Evolutionary conservation across 2,113 vertebrate genomes (phyloP).

Genomic region (Catagonus wagneri): DNA sequence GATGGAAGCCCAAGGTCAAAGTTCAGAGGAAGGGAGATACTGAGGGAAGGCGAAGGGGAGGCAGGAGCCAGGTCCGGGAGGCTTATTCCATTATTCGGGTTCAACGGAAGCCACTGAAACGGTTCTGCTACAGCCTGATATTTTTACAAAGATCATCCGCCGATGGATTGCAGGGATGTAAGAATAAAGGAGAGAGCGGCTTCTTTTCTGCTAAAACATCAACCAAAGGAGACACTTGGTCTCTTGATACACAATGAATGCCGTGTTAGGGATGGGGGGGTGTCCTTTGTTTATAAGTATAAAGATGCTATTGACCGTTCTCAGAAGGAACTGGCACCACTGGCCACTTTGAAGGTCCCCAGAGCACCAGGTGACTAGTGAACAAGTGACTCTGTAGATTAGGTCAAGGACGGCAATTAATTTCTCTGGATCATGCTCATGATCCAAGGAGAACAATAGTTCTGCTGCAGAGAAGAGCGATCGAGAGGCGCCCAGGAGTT

Average conservation of each 20-base stretch:
- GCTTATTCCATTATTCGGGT: background rate
- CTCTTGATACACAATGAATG: too few species aligned
- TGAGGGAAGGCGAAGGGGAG: background rate
- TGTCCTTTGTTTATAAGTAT: background rate
- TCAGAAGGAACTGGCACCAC: background rate
- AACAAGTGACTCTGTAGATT: background rate
- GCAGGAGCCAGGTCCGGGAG: background rate
- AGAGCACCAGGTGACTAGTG: background rate
- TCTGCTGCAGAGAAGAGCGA: background rate
- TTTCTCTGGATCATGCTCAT: background rate
- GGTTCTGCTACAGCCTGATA: background rate
- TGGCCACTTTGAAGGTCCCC: background rate
- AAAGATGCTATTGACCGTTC: background rate
- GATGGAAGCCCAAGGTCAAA: background rate
- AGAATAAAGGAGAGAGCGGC: background rate
- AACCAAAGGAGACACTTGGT: background rate
- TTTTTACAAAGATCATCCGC: background rate
- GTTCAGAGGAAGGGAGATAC: background rate
- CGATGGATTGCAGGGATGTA: background rate
- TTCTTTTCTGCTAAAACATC: background rate
- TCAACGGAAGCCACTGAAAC: background rate
- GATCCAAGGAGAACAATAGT: background rate
- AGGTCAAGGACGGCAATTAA: background rate
- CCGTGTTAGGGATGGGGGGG: too few species aligned
- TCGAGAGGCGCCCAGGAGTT: background rate